Evolutionary conservation across 2,888 invertebrate species (phyloP), one percentile per base, ranked within the genome.

Genomic region (Cephus rjabovi): DNA sequence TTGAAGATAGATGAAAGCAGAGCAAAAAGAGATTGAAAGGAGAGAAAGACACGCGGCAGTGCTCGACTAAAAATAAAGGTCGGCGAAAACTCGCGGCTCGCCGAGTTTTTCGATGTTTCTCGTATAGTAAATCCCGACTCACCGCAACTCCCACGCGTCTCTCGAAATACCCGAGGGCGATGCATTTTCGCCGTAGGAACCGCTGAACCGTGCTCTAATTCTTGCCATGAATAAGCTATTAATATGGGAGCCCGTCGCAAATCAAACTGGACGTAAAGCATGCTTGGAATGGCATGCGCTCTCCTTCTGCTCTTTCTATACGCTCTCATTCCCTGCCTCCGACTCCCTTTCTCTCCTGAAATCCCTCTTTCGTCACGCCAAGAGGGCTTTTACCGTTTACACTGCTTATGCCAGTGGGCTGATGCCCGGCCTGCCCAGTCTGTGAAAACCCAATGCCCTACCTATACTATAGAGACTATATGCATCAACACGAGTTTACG

Each of bases 251-350:
- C 81, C 81, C 83, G 83, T 86, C 84, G 84, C 87, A 86, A 87
- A 86, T 87, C 87, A 86, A 87, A 83, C 86, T 82, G 84, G 86
- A 86, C 86, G 85, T 85, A 86, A 87, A 87, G 86, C 86, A 87
- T 86, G 87, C 82, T 83, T 82, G 86, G 86, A 87, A 86, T 87
- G 84, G 84, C 81, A 76, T 77, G 76, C 78, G 76, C 75, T 74
- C 74, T 78, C 75, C 79, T 56, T 23, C 56, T 15, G 23, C 56
- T 56, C 56, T 56, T 56, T 56, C 56, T 56, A 23, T 56, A 23
- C 56, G 23, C 23, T 23, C 56, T 56, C 56, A 23, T 56, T 56
- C 56, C 56, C 56, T 56, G 2, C 9, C 56, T 23, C 23, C 56
- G 56, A 56, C 23, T 56, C 56, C 23, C 56, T 23, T 56, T 56